Base-by-base conservation (phyloP, 2,113 vertebrate genomes). In the Colius striatus region DNA sequence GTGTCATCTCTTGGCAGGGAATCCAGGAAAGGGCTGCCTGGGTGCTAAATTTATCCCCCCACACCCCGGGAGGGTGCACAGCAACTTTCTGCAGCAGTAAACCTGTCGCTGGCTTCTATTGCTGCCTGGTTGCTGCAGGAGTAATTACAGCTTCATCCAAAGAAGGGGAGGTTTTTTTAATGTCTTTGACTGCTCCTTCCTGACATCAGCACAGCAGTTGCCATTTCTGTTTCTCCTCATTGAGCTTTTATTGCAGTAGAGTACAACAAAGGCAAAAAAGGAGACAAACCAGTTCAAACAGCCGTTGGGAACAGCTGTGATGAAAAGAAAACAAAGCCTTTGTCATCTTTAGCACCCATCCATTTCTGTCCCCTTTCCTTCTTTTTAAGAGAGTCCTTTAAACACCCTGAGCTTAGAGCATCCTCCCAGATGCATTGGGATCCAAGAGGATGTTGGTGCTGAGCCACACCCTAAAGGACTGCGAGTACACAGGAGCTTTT, bases 201-300 rank as follows among this genome's bases (percentile, higher is more conserved):
- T 65, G 54, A 88, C 61, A 53, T 65, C 25, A 90, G 90, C 83
- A 32, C 65, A 71, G 65, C 76, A 93, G 79, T 89, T 84, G 89
- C 84, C 57, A 57, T 51, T 90, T 71, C 79, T 78, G 47, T 87
- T 84, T 77, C 72, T 74, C 90, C 6, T 1, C 68, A 66, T 11
- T 54, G 47, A 81, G 79, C 66, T 89, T 87, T 94, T 80, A 87
- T 62, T 88, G 93, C 34, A 2, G 15, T 57, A 6, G 48, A 34
- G 63, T 95, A 68, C 91, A 94, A 78, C 0, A 0, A 54, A 89
- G 90, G 75, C 80, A 82, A 71, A 83, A 89, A 91, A 76, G 50
- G 22, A 50, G 54, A 89, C 54, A 43, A 36, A 5, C 53, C n/a
- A 45, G 4, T 78, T 90, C 80, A 86, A 92, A 58, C n/a, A 88